Evolutionary conservation across 1,140 invertebrate genomes (phyloP).

Genomic region (Spodoptera frugiperda): DNA sequence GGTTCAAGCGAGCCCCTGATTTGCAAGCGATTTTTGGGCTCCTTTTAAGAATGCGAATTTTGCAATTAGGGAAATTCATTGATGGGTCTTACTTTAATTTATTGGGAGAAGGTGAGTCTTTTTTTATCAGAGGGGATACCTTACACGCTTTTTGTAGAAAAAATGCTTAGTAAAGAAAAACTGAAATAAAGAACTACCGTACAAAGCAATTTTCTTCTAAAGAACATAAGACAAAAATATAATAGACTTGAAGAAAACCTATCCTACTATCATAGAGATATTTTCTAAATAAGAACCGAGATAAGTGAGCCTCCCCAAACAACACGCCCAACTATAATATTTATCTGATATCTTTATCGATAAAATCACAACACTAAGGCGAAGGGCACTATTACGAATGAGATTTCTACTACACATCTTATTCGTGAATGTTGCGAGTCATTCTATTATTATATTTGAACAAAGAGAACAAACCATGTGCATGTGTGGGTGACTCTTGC

Average conservation of each 20-base stretch:
- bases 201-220: too few species aligned
- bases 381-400: conserved; percentile 70
- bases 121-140: background rate
- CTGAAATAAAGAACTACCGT: too few species aligned
- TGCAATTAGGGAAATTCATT: conserved; percentile 37
- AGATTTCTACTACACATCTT: conserved; percentile 76
- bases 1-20: conserved; percentile 55
- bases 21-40: conserved; percentile 44
- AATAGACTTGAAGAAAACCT: too few species aligned
- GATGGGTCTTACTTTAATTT: conserved; percentile 28
- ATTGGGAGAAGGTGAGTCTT: conserved; percentile 1
- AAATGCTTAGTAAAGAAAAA: too few species aligned
- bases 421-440: conserved; percentile 74
- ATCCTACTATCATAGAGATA: too few species aligned
- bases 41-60: conserved; percentile 53
- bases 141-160: too few species aligned
- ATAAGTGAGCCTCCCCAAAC: background rate
- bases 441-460: conserved; percentile 82
- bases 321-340: conserved; percentile 9
- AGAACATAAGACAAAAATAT: too few species aligned
- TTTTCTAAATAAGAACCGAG: background rate
- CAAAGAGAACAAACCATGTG: conserved; percentile 65
- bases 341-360: conserved; percentile 45
- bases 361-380: conserved; percentile 58
- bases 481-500: conserved; percentile 55